These are phyloP conservation scores for Aphrophora alni DNA, from an alignment of 2,888 invertebrate genomes.

Conservation along the genomic window DNA sequence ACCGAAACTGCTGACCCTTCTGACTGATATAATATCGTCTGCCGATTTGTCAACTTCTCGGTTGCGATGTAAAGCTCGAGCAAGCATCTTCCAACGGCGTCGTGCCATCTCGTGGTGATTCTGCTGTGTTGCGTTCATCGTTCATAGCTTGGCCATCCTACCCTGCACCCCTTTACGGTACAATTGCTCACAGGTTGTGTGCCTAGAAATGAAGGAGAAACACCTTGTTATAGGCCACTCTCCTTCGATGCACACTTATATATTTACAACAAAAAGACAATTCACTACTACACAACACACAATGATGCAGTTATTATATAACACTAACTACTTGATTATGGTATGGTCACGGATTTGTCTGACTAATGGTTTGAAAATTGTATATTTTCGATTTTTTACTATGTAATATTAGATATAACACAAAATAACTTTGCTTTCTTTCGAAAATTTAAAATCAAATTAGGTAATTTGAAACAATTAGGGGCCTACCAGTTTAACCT, in stretches of 20 bases:
- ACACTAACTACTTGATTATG: neutral
- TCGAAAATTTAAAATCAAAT: too few species aligned
- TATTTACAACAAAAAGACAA: neutral
- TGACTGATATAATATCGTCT: conserved; percentile 54
- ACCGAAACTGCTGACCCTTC: conserved; percentile 58
- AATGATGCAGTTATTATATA: neutral
- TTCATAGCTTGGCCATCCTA: conserved; percentile 20
- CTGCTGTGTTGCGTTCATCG: conserved; percentile 30
- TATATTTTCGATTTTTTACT: too few species aligned
- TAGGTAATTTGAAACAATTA: too few species aligned
- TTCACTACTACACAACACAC: neutral
- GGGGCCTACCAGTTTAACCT: too few species aligned
- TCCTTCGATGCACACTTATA: neutral
- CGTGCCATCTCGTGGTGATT: conserved; percentile 62
- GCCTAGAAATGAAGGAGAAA: conserved; percentile 9
- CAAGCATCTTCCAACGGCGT: conserved; percentile 73
- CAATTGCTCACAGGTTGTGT: neutral
- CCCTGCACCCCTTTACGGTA: neutral
- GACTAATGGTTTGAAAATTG: too few species aligned
- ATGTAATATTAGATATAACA: too few species aligned
- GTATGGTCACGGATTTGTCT: too few species aligned
- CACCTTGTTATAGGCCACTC: neutral
- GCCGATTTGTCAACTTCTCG: conserved; percentile 37
- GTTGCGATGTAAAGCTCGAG: conserved; percentile 64
- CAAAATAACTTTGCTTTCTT: too few species aligned